These are phyloP conservation scores for Serranochromis macrocephalus DNA, from an alignment of 2,113 vertebrate genomes.

Conservation along the genomic window DNA sequence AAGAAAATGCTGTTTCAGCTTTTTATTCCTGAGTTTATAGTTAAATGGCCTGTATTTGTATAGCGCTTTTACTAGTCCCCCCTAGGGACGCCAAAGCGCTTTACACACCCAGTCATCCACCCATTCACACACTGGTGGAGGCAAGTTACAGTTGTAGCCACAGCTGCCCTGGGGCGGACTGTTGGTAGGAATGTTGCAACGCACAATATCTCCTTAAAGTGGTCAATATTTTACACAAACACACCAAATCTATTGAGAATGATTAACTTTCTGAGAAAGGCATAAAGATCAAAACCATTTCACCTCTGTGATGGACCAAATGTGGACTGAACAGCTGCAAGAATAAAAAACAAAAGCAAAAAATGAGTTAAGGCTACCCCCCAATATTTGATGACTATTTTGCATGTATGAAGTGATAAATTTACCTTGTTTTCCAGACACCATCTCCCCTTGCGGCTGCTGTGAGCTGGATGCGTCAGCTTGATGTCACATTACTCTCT, in stretches of 20 bases:
- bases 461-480: neutral
- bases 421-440: constrained; percentile 39
- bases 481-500: neutral
- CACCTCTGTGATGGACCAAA: constrained; percentile 57
- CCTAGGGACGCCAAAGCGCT: no score
- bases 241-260: neutral
- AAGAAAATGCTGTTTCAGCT: neutral
- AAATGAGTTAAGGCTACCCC: neutral
- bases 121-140: no score
- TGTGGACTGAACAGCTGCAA: constrained; percentile 19
- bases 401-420: neutral
- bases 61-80: no score
- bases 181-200: neutral
- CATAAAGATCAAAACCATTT: neutral
- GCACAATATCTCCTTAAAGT: neutral
- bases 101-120: no score
- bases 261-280: neutral
- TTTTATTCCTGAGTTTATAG: neutral
- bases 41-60: no score
- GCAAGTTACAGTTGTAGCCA: no score
- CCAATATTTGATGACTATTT: neutral
- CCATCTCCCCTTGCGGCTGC: constrained; percentile 10
- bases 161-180: no score
- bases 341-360: neutral
- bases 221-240: neutral